Evolutionary conservation across 2,888 invertebrate species (phyloP).

Genomic region (Tinea trinotella): DNA sequence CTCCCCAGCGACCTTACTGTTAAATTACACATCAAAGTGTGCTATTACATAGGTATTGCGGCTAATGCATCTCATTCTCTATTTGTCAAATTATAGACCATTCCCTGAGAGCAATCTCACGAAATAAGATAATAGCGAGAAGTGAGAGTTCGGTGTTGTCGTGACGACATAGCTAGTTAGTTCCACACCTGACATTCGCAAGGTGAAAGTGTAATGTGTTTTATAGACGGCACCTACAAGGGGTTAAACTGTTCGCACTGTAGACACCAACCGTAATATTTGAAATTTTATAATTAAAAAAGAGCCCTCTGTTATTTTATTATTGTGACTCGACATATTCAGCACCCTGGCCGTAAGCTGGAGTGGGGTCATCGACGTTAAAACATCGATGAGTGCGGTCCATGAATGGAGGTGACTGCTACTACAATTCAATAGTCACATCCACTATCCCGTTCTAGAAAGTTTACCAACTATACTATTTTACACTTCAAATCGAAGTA

Average conservation of each 20-base stretch:
- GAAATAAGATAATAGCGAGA: conserved; percentile 45
- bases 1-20: conserved; percentile 47
- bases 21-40: conserved; percentile 57
- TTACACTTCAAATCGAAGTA: no score
- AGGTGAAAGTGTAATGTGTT: conserved; percentile 22
- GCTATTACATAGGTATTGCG: conserved; percentile 60
- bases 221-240: neutral
- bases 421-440: no score
- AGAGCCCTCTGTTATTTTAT: no score
- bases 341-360: no score
- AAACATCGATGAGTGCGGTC: no score
- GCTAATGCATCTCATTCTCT: conserved; percentile 70
- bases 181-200: conserved; percentile 23
- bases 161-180: conserved; percentile 22
- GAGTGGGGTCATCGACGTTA: no score
- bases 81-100: conserved; percentile 68
- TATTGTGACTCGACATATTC: no score
- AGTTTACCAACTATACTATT: no score
- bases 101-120: conserved; percentile 46
- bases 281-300: neutral
- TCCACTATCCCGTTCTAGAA: no score
- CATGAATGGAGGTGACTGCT: no score
- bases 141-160: conserved; percentile 23
- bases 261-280: neutral
- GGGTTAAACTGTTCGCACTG: neutral